Evolutionary conservation across 2,888 invertebrate species (phyloP).

Genomic region (Lasius platythorax): DNA sequence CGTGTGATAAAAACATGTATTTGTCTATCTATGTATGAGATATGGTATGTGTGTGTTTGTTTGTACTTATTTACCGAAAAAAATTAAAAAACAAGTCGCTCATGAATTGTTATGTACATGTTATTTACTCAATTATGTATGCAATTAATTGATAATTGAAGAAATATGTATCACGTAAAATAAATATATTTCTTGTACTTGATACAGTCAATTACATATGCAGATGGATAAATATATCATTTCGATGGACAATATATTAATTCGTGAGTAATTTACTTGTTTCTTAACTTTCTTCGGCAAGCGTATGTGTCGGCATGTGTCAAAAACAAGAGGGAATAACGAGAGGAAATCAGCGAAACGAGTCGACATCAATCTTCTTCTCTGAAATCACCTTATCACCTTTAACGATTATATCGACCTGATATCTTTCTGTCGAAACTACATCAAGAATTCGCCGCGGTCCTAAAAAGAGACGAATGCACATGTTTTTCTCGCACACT

Average conservation of each 20-base stretch:
- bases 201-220: not conserved
- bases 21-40: not conserved
- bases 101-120: not conserved
- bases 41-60: not conserved
- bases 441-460: conserved; percentile 6
- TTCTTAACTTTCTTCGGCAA: conserved; percentile 7
- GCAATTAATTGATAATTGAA: not conserved
- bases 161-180: not conserved
- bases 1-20: not conserved
- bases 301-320: not conserved
- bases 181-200: not conserved
- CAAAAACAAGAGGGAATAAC: conserved; percentile 19
- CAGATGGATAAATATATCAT: not conserved
- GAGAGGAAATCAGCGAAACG: conserved; percentile 39
- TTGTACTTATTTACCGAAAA: not conserved
- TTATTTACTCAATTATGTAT: not conserved
- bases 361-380: conserved; percentile 22
- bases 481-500: not conserved
- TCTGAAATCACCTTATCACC: not conserved
- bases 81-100: conserved; percentile 6
- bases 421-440: not conserved
- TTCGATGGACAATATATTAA: not conserved
- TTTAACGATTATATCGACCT: not conserved
- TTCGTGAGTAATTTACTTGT: not conserved
- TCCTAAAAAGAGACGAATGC: not conserved